A percentile compares a stretch with the other conserved stretches of the same genome.
phyloP scores from a whole-genome alignment of 2,797 vertebrate genomes.

The Sandelia bainsii region DNA sequence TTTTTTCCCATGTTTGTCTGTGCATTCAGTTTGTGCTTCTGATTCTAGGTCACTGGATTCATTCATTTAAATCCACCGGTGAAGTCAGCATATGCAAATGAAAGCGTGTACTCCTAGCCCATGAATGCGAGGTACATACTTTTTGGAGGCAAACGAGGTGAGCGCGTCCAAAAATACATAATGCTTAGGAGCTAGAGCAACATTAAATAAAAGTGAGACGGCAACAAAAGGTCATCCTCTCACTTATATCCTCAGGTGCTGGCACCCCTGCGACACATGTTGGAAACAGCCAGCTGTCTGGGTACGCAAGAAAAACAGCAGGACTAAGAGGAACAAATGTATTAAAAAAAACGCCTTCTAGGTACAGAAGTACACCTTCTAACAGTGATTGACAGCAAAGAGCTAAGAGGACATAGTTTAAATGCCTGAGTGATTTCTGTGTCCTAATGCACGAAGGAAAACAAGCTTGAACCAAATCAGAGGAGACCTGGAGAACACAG shows the following conservation, averaged over 20 bases:
- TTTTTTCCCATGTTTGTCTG: neutral
- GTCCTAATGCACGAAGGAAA: conserved; percentile 26
- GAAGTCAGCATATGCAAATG: conserved; percentile 22
- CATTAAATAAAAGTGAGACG: conserved; percentile 54
- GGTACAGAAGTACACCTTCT: conserved; percentile 11
- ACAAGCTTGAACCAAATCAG: conserved; percentile 28
- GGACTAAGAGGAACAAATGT: neutral
- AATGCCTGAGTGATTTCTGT: conserved; percentile 49
- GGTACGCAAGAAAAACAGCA: conserved; percentile 1
- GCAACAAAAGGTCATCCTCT: conserved; percentile 58
- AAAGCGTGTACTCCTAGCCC: neutral
- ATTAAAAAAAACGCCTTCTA: conserved; percentile 10
- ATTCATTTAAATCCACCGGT: conserved; percentile 19
- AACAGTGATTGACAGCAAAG: conserved; percentile 60
- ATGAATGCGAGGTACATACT: neutral
- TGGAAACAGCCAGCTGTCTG: conserved; percentile 12
- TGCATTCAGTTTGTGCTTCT: neutral
- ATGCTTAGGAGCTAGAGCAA: neutral
- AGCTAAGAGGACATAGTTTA: conserved; percentile 55
- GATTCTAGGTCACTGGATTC: conserved; percentile 19
- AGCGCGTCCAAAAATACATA: conserved; percentile 26
- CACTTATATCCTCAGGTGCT: conserved; percentile 42
- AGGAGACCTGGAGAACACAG: conserved; percentile 21
- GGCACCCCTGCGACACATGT: conserved; percentile 31
- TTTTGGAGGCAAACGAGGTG: neutral